phyloP scores from a whole-genome alignment of 2,888 invertebrate genomes.

The Sinotaia quadrata region DNA sequence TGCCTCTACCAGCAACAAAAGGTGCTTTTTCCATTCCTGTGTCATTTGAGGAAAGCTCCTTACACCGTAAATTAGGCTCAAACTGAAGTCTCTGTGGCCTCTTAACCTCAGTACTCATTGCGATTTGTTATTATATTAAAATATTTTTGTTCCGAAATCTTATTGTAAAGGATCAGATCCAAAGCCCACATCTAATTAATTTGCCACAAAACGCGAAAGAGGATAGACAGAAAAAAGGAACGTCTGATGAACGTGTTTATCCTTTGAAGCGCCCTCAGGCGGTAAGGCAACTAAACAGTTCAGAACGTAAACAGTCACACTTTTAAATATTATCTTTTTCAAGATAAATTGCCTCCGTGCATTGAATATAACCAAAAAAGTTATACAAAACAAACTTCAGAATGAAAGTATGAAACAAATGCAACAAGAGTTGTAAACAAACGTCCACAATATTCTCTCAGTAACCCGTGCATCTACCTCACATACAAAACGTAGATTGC shows the following conservation, averaged over 20 bases:
- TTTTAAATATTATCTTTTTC: not conserved
- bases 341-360: not conserved
- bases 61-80: constrained; percentile 34
- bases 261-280: constrained; percentile 19
- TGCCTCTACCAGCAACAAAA: not conserved
- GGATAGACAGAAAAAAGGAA: constrained; percentile 4
- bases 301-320: constrained; percentile 8
- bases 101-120: constrained; percentile 68
- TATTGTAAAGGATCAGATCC: too few relatives aligned
- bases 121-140: too few relatives aligned
- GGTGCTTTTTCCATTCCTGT: not conserved
- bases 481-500: constrained; percentile 9
- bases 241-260: constrained; percentile 10
- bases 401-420: not conserved
- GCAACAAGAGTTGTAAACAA: not conserved
- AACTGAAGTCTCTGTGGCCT: constrained; percentile 61
- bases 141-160: too few relatives aligned
- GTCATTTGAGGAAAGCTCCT: not conserved
- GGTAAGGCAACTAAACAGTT: constrained; percentile 7
- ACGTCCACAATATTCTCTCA: not conserved
- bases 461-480: not conserved
- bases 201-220: too few relatives aligned
- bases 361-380: not conserved
- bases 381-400: not conserved
- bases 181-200: too few relatives aligned